phyloP scores from a whole-genome alignment of 2,797 vertebrate species.

The Neostethus bicornis region DNA sequence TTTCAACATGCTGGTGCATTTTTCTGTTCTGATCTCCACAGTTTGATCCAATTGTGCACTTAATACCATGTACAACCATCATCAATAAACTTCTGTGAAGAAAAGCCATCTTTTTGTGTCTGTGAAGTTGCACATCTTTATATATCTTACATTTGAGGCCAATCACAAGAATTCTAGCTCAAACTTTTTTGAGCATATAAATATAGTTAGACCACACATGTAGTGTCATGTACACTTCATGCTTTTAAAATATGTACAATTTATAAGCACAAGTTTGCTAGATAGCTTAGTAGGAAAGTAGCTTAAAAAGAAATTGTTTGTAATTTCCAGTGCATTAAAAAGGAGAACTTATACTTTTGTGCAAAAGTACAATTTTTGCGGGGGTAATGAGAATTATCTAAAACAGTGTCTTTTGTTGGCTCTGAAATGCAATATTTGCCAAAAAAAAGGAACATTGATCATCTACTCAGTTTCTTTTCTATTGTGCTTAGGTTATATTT shows the following conservation, averaged over 20 bases:
- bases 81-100: constrained; percentile 59
- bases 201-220: constrained; percentile 42
- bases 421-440: too few species aligned
- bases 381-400: too few species aligned
- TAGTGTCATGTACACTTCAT: constrained; percentile 11
- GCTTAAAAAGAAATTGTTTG: too few species aligned
- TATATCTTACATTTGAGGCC: not conserved
- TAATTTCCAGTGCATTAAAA: too few species aligned
- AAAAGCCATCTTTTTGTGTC: constrained; percentile 14
- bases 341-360: too few species aligned
- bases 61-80: constrained; percentile 37
- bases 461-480: too few species aligned
- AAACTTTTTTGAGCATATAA: constrained; percentile 39
- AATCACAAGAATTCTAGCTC: constrained; percentile 2
- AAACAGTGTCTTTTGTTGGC: too few species aligned
- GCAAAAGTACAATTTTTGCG: too few species aligned
- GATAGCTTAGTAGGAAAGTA: constrained; percentile 15
- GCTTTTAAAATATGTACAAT: constrained; percentile 14
- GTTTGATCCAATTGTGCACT: constrained; percentile 28
- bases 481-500: too few species aligned
- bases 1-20: constrained; percentile 14
- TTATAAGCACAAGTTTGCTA: constrained; percentile 17
- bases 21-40: constrained; percentile 9
- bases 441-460: too few species aligned
- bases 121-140: not conserved